These are phyloP conservation scores for Zosterops borbonicus DNA, from an alignment of 2,113 vertebrate genomes.

Conservation along the genomic window DNA sequence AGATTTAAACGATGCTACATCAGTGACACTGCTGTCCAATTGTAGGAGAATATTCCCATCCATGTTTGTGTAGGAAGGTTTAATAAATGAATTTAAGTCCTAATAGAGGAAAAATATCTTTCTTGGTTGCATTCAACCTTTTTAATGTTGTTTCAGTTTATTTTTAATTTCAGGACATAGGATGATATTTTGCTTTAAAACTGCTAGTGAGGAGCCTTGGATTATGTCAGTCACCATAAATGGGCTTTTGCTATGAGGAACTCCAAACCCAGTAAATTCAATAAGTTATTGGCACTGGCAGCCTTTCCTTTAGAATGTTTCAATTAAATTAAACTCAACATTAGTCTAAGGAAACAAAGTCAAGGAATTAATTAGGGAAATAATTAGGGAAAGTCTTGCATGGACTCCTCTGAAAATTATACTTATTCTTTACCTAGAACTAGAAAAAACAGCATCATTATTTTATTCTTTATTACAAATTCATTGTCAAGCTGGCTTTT, in stretches of 20 bases:
- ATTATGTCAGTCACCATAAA: background rate
- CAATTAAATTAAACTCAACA: conserved; percentile 12
- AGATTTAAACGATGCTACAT: background rate
- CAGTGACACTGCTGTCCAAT: background rate
- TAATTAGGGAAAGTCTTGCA: background rate
- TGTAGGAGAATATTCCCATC: background rate
- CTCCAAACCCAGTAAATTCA: background rate
- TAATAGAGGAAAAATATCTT: background rate
- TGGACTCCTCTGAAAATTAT: background rate
- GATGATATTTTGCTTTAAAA: background rate
- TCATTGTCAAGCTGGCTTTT: background rate
- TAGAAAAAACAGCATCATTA: background rate
- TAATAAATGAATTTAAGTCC: background rate
- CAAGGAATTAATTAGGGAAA: conserved; percentile 1
- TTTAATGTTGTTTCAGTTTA: background rate
- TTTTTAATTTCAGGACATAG: background rate
- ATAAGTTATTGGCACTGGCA: background rate
- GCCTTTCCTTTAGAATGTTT: background rate
- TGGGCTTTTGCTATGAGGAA: background rate
- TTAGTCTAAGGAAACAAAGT: background rate
- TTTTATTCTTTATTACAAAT: background rate
- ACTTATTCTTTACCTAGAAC: background rate
- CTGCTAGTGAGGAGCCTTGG: background rate
- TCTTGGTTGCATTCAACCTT: background rate
- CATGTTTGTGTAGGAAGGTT: background rate